phyloP scores from a whole-genome alignment of 2,113 vertebrate genomes.

The Lycaon pictus region DNA sequence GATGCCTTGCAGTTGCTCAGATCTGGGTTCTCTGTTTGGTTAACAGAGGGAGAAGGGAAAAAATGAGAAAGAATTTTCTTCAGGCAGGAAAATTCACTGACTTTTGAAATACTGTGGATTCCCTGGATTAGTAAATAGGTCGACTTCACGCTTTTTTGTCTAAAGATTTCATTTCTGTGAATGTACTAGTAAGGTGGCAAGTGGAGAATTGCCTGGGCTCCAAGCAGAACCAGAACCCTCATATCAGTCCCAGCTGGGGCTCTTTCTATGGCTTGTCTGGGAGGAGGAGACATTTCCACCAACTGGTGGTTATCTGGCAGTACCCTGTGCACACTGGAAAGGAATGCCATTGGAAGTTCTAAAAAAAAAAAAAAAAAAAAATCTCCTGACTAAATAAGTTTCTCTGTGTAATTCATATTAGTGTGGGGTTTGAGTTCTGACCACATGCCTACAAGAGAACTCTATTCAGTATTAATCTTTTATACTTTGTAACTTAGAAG shows the following conservation, averaged over 20 bases:
- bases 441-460: neutral
- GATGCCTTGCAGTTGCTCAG: neutral
- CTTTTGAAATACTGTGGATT: neutral
- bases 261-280: neutral
- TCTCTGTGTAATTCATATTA: neutral
- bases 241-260: accelerated
- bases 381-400: neutral
- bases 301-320: neutral
- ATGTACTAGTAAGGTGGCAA: neutral
- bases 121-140: neutral
- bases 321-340: neutral
- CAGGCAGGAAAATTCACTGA: neutral
- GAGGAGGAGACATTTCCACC: neutral
- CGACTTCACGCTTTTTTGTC: neutral
- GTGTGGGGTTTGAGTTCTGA: neutral
- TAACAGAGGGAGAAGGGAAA: neutral
- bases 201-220: neutral
- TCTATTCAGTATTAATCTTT: neutral
- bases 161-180: neutral
- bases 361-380: neutral
- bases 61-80: neutral
- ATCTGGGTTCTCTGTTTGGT: neutral
- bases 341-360: neutral
- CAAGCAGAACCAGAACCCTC: no score
- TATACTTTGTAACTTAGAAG: neutral